Conservation (phyloP, 2,888 invertebrate genomes). For the Trypoxylon attenuatum region DNA sequence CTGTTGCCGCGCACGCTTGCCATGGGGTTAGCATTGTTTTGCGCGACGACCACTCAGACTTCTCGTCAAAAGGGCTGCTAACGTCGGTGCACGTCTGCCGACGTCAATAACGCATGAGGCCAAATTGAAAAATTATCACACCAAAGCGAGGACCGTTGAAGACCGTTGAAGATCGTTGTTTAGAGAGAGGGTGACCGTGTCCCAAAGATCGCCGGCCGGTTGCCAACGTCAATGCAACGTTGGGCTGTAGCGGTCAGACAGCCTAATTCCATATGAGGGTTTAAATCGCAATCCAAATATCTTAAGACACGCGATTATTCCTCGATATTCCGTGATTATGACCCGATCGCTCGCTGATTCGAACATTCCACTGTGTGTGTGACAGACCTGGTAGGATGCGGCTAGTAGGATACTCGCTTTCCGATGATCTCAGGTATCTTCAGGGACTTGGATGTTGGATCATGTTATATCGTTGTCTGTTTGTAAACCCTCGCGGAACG, state of each 20-base stretch:
- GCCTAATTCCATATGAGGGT: slow-evolving; percentile 27
- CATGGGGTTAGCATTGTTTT: slow-evolving; percentile 61
- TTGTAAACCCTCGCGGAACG: slow-evolving; percentile 38
- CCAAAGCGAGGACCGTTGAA: slow-evolving; percentile 58
- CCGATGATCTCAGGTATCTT: slow-evolving; percentile 13
- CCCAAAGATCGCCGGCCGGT: slow-evolving; percentile 27
- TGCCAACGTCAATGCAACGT: too few relatives aligned
- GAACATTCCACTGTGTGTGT: not conserved
- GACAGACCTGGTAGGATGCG: not conserved
- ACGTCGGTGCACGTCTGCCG: slow-evolving; percentile 48
- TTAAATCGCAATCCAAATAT: slow-evolving; percentile 15
- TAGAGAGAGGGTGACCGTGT: slow-evolving; percentile 52
- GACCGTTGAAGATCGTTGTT: slow-evolving; percentile 39
- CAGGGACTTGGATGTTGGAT: slow-evolving; percentile 16
- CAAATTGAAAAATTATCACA: slow-evolving; percentile 75
- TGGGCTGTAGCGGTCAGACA: slow-evolving; percentile 10
- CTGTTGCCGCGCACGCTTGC: too few relatives aligned
- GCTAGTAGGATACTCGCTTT: not conserved
- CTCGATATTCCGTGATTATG: slow-evolving; percentile 28
- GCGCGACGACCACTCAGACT: slow-evolving; percentile 57
- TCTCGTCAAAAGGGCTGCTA: slow-evolving; percentile 65
- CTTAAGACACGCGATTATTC: slow-evolving; percentile 1
- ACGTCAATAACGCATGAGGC: slow-evolving; percentile 71
- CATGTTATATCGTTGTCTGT: slow-evolving; percentile 41
- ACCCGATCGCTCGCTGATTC: slow-evolving; percentile 2